phyloP scores from a whole-genome alignment of 92 coral and sea anemone genomes.

The Pocillopora meandrina region DNA sequence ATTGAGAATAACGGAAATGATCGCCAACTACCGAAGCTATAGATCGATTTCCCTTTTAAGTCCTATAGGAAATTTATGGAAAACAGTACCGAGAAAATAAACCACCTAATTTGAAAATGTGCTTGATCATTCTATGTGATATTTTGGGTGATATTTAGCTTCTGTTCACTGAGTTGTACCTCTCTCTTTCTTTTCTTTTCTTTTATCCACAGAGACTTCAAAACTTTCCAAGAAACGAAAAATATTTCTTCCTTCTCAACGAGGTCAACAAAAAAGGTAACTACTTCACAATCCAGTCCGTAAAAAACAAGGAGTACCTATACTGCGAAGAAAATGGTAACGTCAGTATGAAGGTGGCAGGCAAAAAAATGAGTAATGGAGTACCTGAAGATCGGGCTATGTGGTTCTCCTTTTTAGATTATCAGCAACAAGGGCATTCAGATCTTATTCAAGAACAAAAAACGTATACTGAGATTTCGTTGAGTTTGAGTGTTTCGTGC shows the following conservation, averaged over 20 bases:
- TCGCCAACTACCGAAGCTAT: too few relatives aligned
- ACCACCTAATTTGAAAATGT: too few relatives aligned
- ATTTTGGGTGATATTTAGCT: too few relatives aligned
- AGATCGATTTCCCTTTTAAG: too few relatives aligned
- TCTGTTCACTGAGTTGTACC: not conserved
- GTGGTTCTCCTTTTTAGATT: not conserved
- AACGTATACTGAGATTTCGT: not conserved
- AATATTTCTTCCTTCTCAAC: not conserved
- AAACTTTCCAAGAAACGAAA: not conserved
- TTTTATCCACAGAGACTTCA: not conserved
- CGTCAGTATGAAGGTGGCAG: not conserved
- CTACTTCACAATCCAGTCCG: not conserved
- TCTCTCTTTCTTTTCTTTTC: not conserved
- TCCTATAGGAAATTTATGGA: too few relatives aligned
- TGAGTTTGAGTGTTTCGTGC: not conserved
- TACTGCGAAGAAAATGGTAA: not conserved
- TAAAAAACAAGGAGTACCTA: not conserved
- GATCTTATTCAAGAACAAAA: not conserved
- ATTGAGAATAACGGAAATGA: too few relatives aligned
- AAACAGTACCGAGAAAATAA: too few relatives aligned
- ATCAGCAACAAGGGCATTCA: not conserved
- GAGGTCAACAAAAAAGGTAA: not conserved
- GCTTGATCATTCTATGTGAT: too few relatives aligned
- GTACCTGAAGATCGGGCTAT: not conserved
- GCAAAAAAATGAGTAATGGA: not conserved